phyloP scores from a whole-genome alignment of 2,113 vertebrate species.

The Pseudois nayaur region DNA sequence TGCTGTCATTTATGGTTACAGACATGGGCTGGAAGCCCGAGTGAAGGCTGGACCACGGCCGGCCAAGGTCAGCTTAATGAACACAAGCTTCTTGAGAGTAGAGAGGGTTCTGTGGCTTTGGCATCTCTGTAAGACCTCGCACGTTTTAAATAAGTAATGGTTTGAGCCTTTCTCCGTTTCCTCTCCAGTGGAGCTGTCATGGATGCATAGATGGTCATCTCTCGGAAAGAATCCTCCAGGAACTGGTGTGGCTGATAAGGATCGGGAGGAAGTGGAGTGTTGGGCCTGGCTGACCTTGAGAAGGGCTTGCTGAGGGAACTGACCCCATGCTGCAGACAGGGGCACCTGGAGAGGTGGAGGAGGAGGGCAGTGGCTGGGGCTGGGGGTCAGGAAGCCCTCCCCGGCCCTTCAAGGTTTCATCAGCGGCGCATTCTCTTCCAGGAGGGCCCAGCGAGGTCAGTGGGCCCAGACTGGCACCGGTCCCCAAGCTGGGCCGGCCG shows the following conservation, averaged over 20 bases:
- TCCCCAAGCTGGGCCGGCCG: constrained; percentile 51
- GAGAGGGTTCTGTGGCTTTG: not conserved
- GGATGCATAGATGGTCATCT: not conserved
- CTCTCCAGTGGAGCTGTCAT: not conserved
- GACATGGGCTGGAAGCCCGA: not conserved
- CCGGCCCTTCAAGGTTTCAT: constrained; percentile 52
- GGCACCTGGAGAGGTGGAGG: not conserved
- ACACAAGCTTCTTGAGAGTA: not conserved
- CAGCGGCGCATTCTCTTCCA: constrained; percentile 37
- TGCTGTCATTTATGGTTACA: constrained; percentile 47
- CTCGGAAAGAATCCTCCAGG: not conserved
- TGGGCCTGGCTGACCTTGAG: not conserved
- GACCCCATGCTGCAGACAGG: not conserved
- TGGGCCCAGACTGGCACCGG: constrained; percentile 42
- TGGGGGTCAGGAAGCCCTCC: not conserved
- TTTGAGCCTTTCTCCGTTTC: not conserved
- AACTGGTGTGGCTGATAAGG: not conserved
- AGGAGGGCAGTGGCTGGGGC: not conserved
- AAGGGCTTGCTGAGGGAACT: not conserved
- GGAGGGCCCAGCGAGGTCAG: not conserved
- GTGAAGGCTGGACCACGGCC: not conserved
- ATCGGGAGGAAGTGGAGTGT: not conserved
- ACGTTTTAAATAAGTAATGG: not conserved
- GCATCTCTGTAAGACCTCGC: not conserved
- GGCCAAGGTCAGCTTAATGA: not conserved